phyloP scores from a whole-genome alignment of 2,888 invertebrate species.

The Rugalucina vietnamica region DNA sequence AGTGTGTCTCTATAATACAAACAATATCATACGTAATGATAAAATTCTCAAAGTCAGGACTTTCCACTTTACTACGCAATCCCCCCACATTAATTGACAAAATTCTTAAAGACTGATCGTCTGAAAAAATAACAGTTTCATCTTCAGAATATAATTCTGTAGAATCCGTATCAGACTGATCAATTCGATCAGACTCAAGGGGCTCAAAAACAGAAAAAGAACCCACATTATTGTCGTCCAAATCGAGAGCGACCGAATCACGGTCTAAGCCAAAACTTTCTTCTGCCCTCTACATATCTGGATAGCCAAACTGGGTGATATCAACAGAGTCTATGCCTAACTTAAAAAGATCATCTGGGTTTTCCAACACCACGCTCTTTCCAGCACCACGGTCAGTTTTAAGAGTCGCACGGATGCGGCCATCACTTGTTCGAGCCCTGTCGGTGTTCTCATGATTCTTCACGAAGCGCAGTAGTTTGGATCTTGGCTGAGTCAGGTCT shows the following conservation, averaged over 20 bases:
- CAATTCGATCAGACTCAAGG: too few relatives aligned
- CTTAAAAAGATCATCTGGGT: background rate
- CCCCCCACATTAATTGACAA: background rate
- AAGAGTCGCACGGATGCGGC: background rate
- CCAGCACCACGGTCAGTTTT: background rate
- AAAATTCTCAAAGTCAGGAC: background rate
- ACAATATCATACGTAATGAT: background rate
- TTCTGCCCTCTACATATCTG: background rate
- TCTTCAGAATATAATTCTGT: background rate
- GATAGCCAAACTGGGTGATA: background rate
- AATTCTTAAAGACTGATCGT: background rate
- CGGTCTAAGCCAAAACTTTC: background rate
- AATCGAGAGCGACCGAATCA: background rate
- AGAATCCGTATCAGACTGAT: background rate
- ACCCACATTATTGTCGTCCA: background rate
- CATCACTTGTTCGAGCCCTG: background rate
- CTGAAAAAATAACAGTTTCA: background rate
- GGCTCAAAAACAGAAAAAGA: background rate
- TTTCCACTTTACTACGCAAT: background rate
- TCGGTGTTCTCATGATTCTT: background rate
- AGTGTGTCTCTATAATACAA: background rate
- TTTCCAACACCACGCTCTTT: background rate
- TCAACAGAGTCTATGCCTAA: background rate
- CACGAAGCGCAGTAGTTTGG: background rate
- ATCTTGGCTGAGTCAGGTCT: background rate